Percentiles rank a stretch among this genome's conserved stretches.
Evolutionary conservation across 2,113 vertebrate species (phyloP).

Genomic region (Speoplatyrhinus poulsoni): DNA sequence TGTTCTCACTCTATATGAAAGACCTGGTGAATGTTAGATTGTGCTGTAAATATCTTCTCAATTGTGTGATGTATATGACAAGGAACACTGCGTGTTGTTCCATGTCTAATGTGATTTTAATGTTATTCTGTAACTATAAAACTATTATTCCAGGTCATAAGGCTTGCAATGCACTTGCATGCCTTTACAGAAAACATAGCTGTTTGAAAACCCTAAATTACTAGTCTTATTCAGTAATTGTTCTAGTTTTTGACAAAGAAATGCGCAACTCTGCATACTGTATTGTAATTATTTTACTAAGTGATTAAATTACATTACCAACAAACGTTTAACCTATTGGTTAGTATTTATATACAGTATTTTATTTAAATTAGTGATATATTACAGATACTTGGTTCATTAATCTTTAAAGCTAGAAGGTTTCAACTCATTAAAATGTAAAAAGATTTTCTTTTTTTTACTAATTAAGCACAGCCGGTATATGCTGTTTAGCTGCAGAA

Average conservation of each 20-base stretch:
- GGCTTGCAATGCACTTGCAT: neutral
- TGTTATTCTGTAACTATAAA: slow-evolving; percentile 18
- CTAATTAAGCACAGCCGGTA: neutral
- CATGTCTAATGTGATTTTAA: slow-evolving; percentile 14
- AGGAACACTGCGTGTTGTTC: slow-evolving; percentile 9
- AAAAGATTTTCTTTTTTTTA: too few species aligned
- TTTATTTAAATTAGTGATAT: neutral
- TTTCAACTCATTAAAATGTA: too few species aligned
- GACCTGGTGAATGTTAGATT: slow-evolving; percentile 19
- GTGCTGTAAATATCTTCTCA: slow-evolving; percentile 21
- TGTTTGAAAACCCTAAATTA: neutral
- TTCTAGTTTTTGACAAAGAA: neutral
- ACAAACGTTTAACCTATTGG: neutral
- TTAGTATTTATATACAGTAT: neutral
- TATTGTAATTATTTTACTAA: neutral
- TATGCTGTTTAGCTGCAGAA: slow-evolving; percentile 5
- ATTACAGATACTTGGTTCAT: neutral
- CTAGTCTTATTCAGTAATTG: too few species aligned
- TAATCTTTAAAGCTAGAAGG: neutral
- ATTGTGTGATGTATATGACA: neutral
- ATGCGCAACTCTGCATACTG: neutral
- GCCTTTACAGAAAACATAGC: neutral
- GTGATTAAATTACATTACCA: neutral
- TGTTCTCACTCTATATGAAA: slow-evolving; percentile 15
- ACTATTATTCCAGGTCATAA: neutral